These are phyloP conservation scores for Brienomyrus longianalis DNA, from an alignment of 2,113 vertebrate species.

Conservation along the genomic window DNA sequence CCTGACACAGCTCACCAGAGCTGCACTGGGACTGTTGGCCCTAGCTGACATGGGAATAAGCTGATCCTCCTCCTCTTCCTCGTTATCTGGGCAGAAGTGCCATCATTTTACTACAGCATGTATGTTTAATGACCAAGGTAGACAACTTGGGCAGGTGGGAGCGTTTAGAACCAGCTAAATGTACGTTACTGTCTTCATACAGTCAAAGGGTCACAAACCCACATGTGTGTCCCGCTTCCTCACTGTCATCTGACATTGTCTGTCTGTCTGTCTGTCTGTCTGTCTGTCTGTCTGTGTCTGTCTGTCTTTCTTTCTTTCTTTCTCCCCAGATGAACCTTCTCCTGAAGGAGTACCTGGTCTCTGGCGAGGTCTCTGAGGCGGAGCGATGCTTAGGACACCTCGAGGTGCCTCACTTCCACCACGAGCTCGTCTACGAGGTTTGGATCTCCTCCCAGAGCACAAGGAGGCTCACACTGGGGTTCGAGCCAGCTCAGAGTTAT, in stretches of 20 bases:
- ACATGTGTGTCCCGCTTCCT: neutral
- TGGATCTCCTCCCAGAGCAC: neutral
- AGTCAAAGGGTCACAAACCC: neutral
- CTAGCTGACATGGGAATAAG: neutral
- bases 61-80: neutral
- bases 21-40: neutral
- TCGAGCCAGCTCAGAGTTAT: neutral
- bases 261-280: neutral
- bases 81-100: neutral
- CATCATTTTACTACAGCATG: neutral
- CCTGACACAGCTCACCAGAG: neutral
- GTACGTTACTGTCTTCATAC: neutral
- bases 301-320: slow-evolving; percentile 2
- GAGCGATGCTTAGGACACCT: slow-evolving; percentile 73
- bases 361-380: slow-evolving; percentile 67
- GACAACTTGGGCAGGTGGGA: neutral
- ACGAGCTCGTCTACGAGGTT: slow-evolving; percentile 84
- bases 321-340: slow-evolving; percentile 72
- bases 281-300: neutral
- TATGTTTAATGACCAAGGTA: neutral
- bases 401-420: slow-evolving; percentile 83
- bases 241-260: neutral
- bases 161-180: neutral
- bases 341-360: slow-evolving; percentile 72
- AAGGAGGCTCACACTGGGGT: neutral